Evolutionary conservation across 1,140 invertebrate species (phyloP), one percentile per base, ranked within the genome.

Genomic region (Lutraria rhynchaena): DNA sequence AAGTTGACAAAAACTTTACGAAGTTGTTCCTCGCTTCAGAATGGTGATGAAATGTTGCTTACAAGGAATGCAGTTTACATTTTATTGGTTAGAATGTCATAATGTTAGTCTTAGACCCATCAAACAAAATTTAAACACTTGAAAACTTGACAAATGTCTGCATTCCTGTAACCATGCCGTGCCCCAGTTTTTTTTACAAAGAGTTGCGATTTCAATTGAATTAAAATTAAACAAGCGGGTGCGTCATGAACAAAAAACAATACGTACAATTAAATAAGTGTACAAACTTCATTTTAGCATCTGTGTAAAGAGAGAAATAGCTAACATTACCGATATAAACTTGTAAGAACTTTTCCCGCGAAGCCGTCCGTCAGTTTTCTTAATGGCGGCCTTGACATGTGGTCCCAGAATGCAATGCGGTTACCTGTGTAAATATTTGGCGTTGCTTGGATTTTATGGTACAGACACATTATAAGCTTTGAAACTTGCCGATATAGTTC

Each of bases 311-410:
- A 15, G 37, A 7, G 15, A 41, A 41, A 7, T 73, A 33, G 41
- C 53, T 37, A 58, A 37, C 27, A 27, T 73, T 73, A 57, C 53
- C 37, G 33, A 58, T 55, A 60, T 44, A 61, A 61, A 49, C 24
- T 57, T 46, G 41, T 24, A 31, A 61, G 46, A 60, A 29, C 55
- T 75, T 75, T 61, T 60, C 73, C 55, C 73, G 73, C 55, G 58
- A 61, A 61, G 53, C 63, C 58, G 35, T 41, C 37, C 44, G 57
- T 61, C 70, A 53, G 37, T 67, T 74, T 61, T 75, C 55, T 49
- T 58, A 75, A 75, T 75, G 73, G 73, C 73, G 73, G 73, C 73
- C 73, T 75, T 75, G 73, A 75, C 73, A 75, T 75, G 73, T 63
- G 73, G 55, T 75, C 73, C 73, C 73, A 75, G 24, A 75, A 75